phyloP scores from a whole-genome alignment of 2,113 vertebrate genomes.

The Eubucco bourcierii region DNA sequence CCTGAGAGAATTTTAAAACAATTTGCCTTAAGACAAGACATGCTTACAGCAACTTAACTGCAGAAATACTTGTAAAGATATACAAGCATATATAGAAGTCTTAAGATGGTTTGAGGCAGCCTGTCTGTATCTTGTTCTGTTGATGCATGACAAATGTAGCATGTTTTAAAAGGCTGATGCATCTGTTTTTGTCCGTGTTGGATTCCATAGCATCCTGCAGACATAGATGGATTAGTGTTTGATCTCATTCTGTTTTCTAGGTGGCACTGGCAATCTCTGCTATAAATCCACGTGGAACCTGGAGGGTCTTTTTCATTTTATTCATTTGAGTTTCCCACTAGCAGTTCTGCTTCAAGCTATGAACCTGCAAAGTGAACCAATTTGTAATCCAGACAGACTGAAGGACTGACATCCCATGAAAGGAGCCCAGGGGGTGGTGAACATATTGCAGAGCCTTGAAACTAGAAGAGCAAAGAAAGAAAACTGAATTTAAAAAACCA shows the following conservation, averaged over 20 bases:
- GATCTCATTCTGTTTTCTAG: constrained; percentile 33
- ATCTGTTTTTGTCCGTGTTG: neutral
- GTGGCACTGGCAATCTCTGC: constrained; percentile 23
- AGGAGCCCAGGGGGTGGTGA: neutral
- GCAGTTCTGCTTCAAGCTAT: constrained; percentile 18
- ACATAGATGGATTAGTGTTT: neutral
- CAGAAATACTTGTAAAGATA: neutral
- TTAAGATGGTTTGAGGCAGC: neutral
- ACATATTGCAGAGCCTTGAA: neutral
- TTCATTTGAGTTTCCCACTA: constrained; percentile 3
- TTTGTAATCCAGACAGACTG: constrained; percentile 13
- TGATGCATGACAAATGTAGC: neutral
- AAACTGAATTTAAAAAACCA: neutral
- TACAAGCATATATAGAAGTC: neutral
- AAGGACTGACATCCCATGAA: neutral
- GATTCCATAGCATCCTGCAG: constrained; percentile 13
- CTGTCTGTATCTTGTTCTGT: neutral
- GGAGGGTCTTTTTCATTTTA: constrained; percentile 19
- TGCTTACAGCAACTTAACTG: neutral
- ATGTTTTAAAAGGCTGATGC: neutral
- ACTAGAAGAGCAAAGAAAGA: neutral
- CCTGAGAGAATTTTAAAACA: neutral
- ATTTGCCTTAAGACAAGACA: neutral
- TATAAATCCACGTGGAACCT: constrained; percentile 19
- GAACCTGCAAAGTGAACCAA: constrained; percentile 38